Conservation (phyloP, 2,888 invertebrate species). For the Baronia brevicornis region DNA sequence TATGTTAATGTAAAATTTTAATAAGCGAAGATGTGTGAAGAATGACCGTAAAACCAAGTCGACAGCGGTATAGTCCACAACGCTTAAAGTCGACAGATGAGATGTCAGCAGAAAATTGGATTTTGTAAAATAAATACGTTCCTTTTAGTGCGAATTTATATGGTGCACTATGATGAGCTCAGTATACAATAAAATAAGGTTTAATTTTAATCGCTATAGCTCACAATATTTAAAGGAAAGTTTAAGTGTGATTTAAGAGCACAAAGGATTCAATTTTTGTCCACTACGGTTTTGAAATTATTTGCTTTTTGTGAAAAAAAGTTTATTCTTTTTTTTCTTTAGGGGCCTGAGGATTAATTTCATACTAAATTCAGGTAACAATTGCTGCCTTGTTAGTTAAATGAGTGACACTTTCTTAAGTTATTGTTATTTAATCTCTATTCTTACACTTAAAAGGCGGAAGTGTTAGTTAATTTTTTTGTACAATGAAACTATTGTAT, state of each 20-base stretch:
- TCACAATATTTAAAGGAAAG: slow-evolving; percentile 43
- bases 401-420: slow-evolving; percentile 55
- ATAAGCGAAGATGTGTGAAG: slow-evolving; percentile 44
- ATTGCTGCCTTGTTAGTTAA: slow-evolving; percentile 49
- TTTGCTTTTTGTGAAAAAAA: slow-evolving; percentile 41
- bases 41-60: slow-evolving; percentile 64
- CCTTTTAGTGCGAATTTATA: slow-evolving; percentile 54
- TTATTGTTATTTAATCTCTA: too few relatives aligned
- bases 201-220: slow-evolving; percentile 18
- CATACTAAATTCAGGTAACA: slow-evolving; percentile 34
- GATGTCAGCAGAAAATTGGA: slow-evolving; percentile 76
- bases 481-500: too few relatives aligned
- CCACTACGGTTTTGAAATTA: slow-evolving; percentile 42
- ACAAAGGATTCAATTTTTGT: slow-evolving; percentile 64
- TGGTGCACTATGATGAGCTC: slow-evolving; percentile 26
- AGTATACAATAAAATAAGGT: slow-evolving; percentile 24
- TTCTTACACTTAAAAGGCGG: too few relatives aligned
- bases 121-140: slow-evolving; percentile 75
- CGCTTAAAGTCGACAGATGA: slow-evolving; percentile 74
- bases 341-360: slow-evolving; percentile 46
- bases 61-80: slow-evolving; percentile 60
- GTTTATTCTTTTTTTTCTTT: slow-evolving; percentile 39
- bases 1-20: slow-evolving; percentile 22
- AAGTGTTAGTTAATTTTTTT: slow-evolving; percentile 43
- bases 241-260: slow-evolving; percentile 56